Evolutionary conservation across 2,888 invertebrate species (phyloP), one percentile per base, ranked within the genome.

Genomic region (Yponomeuta sedellus): DNA sequence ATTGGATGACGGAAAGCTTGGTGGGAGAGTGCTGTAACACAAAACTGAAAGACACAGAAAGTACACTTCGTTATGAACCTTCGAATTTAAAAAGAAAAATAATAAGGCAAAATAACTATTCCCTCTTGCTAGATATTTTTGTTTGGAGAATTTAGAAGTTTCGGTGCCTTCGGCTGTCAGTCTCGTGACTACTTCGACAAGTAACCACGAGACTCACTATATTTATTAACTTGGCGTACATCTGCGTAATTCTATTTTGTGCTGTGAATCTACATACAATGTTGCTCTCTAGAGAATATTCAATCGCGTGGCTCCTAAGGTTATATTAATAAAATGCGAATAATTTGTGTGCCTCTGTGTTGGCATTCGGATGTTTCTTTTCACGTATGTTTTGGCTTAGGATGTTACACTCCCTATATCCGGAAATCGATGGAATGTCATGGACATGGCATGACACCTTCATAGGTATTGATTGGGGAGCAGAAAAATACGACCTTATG

Each of bases 1-100:
- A 72, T 75, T 74, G 70, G 16, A 34, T 57, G 66, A 75, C 71
- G 69, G 69, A 73, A 83, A 82, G 82, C 82, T 70, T 70, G 16
- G 79, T 77, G 80, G 72, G 78, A 75, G 77, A 62, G 66, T 68
- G 69, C 68, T 44, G 34, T 59, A 34, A 10, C 44, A 52, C 44
- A 52, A 52, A 52, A 52, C 16, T 52, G 44, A 16, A 52, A 52
- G 44, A 52, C 44, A 52, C 44, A 52, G 16, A 52, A 52, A 12
- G 44, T 52, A 16, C 44, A 16, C 16, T 16, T 52, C 44, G 34
- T 52, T 52, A 16, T 52, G 12, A 12, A 44, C 10, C 16, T 44
- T 12, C 1, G 6, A 34, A 34, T 34, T 34, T 34, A 34, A 8
- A 8, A 5, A 6, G 10, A 34, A 34, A 34, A 34, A 34, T 8